These are phyloP conservation scores for Halichoerus grypus DNA, from an alignment of 2,113 vertebrate genomes.

Conservation along the genomic window DNA sequence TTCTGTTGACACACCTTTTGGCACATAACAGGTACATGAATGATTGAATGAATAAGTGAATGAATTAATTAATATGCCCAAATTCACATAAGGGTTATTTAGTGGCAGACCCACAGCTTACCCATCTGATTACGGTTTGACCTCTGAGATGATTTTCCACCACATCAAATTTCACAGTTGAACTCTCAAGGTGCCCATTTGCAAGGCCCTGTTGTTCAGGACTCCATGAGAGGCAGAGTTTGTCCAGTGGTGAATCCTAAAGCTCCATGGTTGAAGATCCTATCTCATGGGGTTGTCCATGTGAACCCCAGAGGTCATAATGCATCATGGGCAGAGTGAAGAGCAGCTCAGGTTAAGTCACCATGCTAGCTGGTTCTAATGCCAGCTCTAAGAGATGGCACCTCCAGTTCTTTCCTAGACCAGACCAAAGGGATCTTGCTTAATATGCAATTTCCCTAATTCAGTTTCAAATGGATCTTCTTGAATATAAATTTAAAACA, in stretches of 20 bases:
- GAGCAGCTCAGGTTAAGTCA: background rate
- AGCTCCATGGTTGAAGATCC: background rate
- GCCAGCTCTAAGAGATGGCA: background rate
- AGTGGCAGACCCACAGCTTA: background rate
- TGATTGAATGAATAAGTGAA: background rate
- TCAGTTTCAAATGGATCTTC: background rate
- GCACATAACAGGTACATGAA: background rate
- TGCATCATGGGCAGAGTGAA: background rate
- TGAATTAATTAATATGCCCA: background rate
- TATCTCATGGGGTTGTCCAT: background rate
- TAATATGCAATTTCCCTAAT: background rate
- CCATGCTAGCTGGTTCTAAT: background rate
- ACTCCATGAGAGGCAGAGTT: background rate
- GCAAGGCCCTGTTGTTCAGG: background rate
- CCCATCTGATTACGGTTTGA: background rate
- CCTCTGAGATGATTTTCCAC: background rate
- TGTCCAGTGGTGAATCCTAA: background rate
- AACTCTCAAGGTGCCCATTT: background rate
- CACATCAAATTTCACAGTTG: background rate
- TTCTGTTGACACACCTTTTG: background rate
- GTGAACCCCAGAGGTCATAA: background rate
- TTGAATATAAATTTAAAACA: background rate
- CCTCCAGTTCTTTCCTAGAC: background rate
- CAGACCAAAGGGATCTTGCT: background rate
- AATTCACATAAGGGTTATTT: background rate